Percentiles rank a stretch among this genome's conserved stretches.
These are phyloP conservation scores for Microctonus brassicae DNA, from an alignment of 2,888 invertebrate species.

Conservation along the genomic window DNA sequence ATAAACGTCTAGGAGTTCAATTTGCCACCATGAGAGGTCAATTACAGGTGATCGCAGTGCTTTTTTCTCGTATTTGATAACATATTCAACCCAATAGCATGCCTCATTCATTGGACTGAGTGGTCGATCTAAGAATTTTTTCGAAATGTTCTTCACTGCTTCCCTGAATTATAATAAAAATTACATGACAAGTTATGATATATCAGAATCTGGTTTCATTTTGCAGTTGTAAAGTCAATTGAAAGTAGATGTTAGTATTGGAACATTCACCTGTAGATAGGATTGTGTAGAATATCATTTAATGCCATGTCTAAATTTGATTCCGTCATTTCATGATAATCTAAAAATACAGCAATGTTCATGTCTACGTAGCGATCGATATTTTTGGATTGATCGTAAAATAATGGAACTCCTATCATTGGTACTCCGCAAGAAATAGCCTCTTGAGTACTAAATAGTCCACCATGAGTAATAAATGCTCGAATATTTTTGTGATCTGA, in stretches of 20 bases:
- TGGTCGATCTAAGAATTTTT: slow-evolving; percentile 56
- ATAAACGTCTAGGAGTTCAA: slow-evolving; percentile 55
- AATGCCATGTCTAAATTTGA: slow-evolving; percentile 54
- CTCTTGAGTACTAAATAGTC: slow-evolving; percentile 62
- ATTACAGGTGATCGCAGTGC: slow-evolving; percentile 55
- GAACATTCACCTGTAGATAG: slow-evolving; percentile 29
- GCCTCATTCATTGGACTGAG: slow-evolving; percentile 55
- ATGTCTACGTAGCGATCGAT: slow-evolving; percentile 49
- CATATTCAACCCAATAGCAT: slow-evolving; percentile 60
- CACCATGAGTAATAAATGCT: slow-evolving; percentile 64
- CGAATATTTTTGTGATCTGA: slow-evolving; percentile 61
- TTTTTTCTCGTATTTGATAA: slow-evolving; percentile 54
- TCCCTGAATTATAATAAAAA: not conserved
- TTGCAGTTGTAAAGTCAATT: too few relatives aligned
- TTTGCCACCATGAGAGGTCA: slow-evolving; percentile 62
- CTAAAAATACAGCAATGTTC: slow-evolving; percentile 55
- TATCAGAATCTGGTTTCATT: not conserved
- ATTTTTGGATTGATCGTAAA: slow-evolving; percentile 62
- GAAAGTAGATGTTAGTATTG: too few relatives aligned
- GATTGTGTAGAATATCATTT: slow-evolving; percentile 52
- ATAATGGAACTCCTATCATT: slow-evolving; percentile 62
- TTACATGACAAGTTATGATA: not conserved
- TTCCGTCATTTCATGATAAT: slow-evolving; percentile 49
- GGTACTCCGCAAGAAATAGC: slow-evolving; percentile 61
- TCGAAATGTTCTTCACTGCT: slow-evolving; percentile 42